These are phyloP conservation scores for Clarias macrocephalus DNA, from an alignment of 2,113 vertebrate species.

Conservation along the genomic window DNA sequence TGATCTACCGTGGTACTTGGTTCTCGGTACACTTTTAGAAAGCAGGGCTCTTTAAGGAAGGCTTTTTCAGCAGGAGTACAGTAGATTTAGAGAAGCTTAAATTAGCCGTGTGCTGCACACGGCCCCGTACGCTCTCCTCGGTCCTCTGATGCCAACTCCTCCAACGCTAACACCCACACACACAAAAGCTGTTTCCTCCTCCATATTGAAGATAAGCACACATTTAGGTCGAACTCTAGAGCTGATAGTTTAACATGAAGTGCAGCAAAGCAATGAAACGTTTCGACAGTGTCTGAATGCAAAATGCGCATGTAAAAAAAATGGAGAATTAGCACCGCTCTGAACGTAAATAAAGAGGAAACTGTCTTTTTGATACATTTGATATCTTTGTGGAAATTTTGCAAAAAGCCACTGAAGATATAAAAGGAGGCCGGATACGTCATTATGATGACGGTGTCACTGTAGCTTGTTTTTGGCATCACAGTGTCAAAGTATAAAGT, in stretches of 20 bases:
- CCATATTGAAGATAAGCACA: slow-evolving; percentile 8
- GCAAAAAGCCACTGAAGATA: background rate
- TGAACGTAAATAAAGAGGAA: background rate
- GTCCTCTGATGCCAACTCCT: slow-evolving; percentile 12
- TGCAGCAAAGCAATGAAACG: background rate
- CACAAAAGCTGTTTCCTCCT: background rate
- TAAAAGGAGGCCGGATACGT: background rate
- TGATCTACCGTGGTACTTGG: background rate
- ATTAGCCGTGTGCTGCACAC: slow-evolving; percentile 13
- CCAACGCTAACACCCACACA: slow-evolving; percentile 14
- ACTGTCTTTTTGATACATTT: too few species aligned
- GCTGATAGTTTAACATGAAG: background rate
- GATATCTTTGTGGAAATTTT: slow-evolving; percentile 18
- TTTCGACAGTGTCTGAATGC: background rate
- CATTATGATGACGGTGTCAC: background rate
- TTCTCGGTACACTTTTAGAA: background rate
- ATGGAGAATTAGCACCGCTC: background rate
- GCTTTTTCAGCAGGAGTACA: background rate
- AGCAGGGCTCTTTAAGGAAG: background rate
- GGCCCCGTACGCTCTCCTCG: background rate
- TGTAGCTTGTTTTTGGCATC: background rate
- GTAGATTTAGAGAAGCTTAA: slow-evolving; percentile 5
- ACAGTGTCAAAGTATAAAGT: background rate
- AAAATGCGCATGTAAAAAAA: background rate
- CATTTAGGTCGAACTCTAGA: slow-evolving; percentile 2